Percentiles rank a stretch among this genome's conserved stretches.
Conservation (phyloP, 2,113 vertebrate genomes). For the Leucopternis melanops region DNA sequence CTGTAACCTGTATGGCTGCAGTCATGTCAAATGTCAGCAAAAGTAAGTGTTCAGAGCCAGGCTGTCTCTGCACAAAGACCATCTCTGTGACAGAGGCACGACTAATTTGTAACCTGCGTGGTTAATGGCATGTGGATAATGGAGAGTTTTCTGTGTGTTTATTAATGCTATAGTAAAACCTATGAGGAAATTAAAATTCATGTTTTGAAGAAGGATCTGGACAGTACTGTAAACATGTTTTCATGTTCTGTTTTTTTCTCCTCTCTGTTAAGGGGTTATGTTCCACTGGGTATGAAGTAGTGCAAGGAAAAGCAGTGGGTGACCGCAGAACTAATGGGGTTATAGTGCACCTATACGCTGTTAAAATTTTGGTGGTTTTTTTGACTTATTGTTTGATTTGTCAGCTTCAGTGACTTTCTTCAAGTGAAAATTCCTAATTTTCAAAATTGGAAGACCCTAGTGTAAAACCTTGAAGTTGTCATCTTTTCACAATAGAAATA, state of each 20-base stretch:
- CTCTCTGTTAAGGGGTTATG: background rate
- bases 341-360: background rate
- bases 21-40: rapidly evolving
- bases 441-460: background rate
- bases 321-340: background rate
- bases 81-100: background rate
- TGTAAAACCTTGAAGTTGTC: background rate
- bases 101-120: background rate
- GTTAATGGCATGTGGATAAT: background rate
- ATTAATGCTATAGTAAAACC: background rate
- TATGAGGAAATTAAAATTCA: background rate
- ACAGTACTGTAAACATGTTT: background rate
- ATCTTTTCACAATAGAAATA: background rate
- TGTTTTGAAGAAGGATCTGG: background rate
- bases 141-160: background rate
- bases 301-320: background rate
- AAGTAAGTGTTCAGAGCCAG: background rate
- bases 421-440: background rate
- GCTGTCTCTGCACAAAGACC: background rate
- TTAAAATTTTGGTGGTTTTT: background rate
- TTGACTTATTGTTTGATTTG: background rate
- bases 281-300: background rate
- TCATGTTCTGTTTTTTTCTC: background rate
- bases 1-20: background rate
- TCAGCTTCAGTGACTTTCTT: background rate